Conservation (phyloP, 2,113 vertebrate genomes). For the Holacanthus passer region DNA sequence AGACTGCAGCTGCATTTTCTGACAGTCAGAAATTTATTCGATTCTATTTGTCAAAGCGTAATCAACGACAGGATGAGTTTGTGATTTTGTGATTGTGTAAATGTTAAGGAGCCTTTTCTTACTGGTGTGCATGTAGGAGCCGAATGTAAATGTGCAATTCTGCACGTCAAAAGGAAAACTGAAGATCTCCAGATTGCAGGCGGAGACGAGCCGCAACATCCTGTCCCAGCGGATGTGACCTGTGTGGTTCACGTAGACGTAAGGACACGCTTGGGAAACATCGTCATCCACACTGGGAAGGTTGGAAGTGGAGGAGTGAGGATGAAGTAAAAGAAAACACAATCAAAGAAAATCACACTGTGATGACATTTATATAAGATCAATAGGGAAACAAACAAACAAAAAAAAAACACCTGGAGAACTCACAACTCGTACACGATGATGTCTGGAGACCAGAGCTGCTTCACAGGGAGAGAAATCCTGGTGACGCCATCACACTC, state of each 20-base stretch:
- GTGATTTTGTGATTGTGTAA: neutral
- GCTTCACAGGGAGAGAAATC: conserved; percentile 84
- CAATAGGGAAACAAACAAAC: neutral
- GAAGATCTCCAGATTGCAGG: conserved; percentile 89
- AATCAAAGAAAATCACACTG: neutral
- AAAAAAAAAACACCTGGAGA: neutral
- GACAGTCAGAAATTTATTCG: too few relatives aligned
- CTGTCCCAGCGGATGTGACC: conserved; percentile 85
- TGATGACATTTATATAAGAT: neutral
- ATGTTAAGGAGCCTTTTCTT: conserved; percentile 19
- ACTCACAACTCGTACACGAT: conserved; percentile 87
- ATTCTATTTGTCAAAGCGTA: neutral
- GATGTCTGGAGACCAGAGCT: conserved; percentile 88
- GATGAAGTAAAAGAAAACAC: neutral
- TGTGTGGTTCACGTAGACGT: conserved; percentile 85
- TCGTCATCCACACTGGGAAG: conserved; percentile 83
- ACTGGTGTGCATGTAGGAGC: conserved; percentile 89
- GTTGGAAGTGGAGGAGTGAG: neutral
- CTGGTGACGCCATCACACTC: conserved; percentile 80
- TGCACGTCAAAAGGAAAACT: conserved; percentile 89
- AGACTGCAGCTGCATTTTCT: neutral
- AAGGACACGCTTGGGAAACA: conserved; percentile 84
- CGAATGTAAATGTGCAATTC: conserved; percentile 88
- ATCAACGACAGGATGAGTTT: neutral
- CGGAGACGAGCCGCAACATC: conserved; percentile 85